Base-by-base conservation (phyloP, 35 echinoderm and acorn worm species). In the Stichopus chloronotus region DNA sequence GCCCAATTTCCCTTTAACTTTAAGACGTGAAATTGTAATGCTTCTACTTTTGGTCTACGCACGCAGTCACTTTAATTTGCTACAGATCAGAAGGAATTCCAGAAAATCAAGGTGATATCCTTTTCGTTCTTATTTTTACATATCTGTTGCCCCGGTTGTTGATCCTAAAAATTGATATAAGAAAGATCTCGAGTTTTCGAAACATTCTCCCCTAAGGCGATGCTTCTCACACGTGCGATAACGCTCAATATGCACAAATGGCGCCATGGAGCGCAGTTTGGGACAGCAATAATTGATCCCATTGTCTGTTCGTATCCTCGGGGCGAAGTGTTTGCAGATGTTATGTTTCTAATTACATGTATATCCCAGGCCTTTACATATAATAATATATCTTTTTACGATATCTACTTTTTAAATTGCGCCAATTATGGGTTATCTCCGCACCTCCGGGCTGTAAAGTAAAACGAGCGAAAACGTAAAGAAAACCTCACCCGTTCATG, bases 401-500 rank as follows among this genome's bases (percentile, higher is more conserved):
- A 85, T 57, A 85, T 56, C 56, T 85, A 43, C 69, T 74, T 85
- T 83, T 85, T 58, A 85, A 85, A 85, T 85, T 85, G 82, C 56
- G 82, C 22, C 82, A 85, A 85, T 85, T 85, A 85, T 85, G 55
- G 57, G 6, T 23, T 58, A 85, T 85, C 82, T 58, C 82, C 55
- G 82, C 22, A 58, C 82, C 82, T 58, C 24, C 55, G 52, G 82
- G 82, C 69, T 74, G 69, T 74, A 74, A n/a, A n/a, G 22, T 43
- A 20, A 6, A 74, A 74, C 69, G 69, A 74, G 69, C 22, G 30
- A 43, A 43, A 43, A 43, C 30, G 0, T 43, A 43, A 43, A 43
- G 30, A 43, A 74, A 74, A 7, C 22, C 7, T 74, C 22, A 74
- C 4, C 22, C 17, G 69, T 74, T 21, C 14, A n/a, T 74, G 69